Evolutionary conservation across 2,797 vertebrate genomes (phyloP), one percentile per base, ranked within the genome.

Genomic region (Hippopotamyrus pictus): DNA sequence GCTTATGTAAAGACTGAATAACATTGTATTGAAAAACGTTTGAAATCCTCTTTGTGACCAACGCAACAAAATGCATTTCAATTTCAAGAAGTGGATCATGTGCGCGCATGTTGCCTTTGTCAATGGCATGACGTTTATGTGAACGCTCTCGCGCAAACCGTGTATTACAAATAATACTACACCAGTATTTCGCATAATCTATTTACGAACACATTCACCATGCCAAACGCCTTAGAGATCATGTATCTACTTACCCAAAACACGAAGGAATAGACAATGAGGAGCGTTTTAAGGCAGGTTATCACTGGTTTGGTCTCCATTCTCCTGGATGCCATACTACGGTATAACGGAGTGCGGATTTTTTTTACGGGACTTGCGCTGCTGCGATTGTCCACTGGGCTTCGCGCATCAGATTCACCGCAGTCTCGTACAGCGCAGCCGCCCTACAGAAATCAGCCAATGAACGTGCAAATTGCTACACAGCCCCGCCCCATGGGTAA

Each of bases 241-340:
- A n/a, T 37, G 17, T 14, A 51, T 73, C 69, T 62, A 94, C 97
- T 94, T 95, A 99, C 98, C 98, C 98, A 99, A 90, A 99, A 99
- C 88, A 99, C 97, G 97, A 99, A 99, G 95, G 98, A 99, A 93
- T 99, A 99, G 91, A 99, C 97, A 96, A 99, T 97, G 90, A 99
- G 98, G 85, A 99, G 98, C 92, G 97, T 99, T 95, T 99, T 99
- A 88, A 99, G 98, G 96, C 98, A 99, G 97, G 98, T 99, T 97
- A 99, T 99, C 93, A 99, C 98, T 94, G 98, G 98, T 97, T 99
- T 99, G 95, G 98, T 99, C 97, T 99, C 98, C 98, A 99, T 99
- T 95, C 94, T 97, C 94, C 97, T 95, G 93, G 96, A 97, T 97
- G 98, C 95, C 95, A 96, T 98, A 96, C 95, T 97, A 96, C 94